A percentile compares a stretch with the other conserved stretches of the same genome.
Evolutionary conservation across 1,140 invertebrate genomes (phyloP).

Genomic region (Rhynchophorus ferrugineus): DNA sequence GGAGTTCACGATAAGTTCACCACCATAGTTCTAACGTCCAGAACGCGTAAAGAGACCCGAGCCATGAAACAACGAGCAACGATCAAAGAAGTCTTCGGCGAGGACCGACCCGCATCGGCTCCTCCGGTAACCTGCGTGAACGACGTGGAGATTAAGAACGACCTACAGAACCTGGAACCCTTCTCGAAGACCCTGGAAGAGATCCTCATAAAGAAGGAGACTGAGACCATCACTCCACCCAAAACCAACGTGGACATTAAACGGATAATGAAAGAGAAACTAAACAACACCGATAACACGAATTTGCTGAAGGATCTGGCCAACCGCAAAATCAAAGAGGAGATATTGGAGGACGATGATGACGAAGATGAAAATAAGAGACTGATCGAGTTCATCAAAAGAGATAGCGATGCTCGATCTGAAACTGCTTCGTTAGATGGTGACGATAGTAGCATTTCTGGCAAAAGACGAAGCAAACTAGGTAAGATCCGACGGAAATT

Average conservation of each 20-base stretch:
- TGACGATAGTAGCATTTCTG: conserved; percentile 32
- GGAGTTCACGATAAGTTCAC: conserved; percentile 55
- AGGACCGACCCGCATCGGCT: conserved; percentile 56
- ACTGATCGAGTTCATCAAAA: conserved; percentile 19
- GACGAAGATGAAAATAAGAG: conserved; percentile 23
- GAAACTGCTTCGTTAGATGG: conserved; percentile 36
- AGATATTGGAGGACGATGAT: conserved; percentile 32
- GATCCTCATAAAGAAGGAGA: conserved; percentile 27
- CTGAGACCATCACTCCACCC: not conserved
- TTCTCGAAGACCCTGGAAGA: conserved; percentile 21
- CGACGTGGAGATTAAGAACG: conserved; percentile 28
- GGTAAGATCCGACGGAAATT: conserved; percentile 52
- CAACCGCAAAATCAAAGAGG: conserved; percentile 24
- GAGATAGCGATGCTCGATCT: conserved; percentile 29
- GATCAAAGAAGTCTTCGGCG: conserved; percentile 72
- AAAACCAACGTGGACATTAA: conserved; percentile 6
- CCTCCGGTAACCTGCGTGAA: conserved; percentile 46
- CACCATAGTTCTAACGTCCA: conserved; percentile 62
- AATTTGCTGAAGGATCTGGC: conserved; percentile 25
- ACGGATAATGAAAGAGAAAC: not conserved
- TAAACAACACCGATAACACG: conserved; percentile 9
- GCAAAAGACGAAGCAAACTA: conserved; percentile 45
- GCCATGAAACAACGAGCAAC: conserved; percentile 67
- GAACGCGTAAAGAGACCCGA: conserved; percentile 68
- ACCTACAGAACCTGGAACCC: conserved; percentile 14